These are phyloP conservation scores for Apis dorsata DNA, from an alignment of 1,140 invertebrate genomes.

Conservation along the genomic window DNA sequence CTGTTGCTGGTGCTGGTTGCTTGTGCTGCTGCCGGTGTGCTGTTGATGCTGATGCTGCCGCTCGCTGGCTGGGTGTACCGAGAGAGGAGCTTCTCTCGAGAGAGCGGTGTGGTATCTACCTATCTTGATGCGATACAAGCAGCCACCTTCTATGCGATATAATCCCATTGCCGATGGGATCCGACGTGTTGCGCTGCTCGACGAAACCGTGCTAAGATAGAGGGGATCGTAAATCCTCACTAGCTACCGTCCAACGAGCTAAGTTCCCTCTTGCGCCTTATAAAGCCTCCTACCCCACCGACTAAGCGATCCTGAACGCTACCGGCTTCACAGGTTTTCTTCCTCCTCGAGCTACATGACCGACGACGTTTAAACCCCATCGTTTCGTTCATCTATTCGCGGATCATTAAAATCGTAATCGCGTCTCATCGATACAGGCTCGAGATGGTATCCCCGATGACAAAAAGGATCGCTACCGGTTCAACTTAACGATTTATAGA, in stretches of 20 bases:
- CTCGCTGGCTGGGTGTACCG: slow-evolving; percentile 46
- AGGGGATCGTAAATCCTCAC: slow-evolving; percentile 76
- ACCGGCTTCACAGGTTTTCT: neutral
- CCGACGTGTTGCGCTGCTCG: slow-evolving; percentile 72
- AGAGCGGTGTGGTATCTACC: slow-evolving; percentile 67
- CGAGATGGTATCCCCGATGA: neutral
- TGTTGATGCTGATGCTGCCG: slow-evolving; percentile 18
- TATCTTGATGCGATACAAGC: slow-evolving; percentile 77
- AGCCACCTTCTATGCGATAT: slow-evolving; percentile 75
- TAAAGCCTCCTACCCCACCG: slow-evolving; percentile 66
- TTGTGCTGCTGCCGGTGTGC: slow-evolving; percentile 34
- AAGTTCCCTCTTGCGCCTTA: slow-evolving; percentile 70
- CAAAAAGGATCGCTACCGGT: neutral
- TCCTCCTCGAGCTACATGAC: slow-evolving; percentile 23
- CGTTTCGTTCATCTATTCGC: slow-evolving; percentile 12
- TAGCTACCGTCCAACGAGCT: slow-evolving; percentile 74
- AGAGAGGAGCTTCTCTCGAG: slow-evolving; percentile 55
- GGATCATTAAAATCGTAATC: slow-evolving; percentile 12
- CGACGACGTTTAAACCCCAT: neutral
- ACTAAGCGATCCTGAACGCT: slow-evolving; percentile 46
- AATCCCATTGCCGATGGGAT: slow-evolving; percentile 78
- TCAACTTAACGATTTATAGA: neutral
- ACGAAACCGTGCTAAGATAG: slow-evolving; percentile 74
- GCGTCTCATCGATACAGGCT: neutral
- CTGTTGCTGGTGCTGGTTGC: slow-evolving; percentile 49